Evolutionary conservation across 2,888 invertebrate species (phyloP).

Genomic region (Eupithecia inturbata): DNA sequence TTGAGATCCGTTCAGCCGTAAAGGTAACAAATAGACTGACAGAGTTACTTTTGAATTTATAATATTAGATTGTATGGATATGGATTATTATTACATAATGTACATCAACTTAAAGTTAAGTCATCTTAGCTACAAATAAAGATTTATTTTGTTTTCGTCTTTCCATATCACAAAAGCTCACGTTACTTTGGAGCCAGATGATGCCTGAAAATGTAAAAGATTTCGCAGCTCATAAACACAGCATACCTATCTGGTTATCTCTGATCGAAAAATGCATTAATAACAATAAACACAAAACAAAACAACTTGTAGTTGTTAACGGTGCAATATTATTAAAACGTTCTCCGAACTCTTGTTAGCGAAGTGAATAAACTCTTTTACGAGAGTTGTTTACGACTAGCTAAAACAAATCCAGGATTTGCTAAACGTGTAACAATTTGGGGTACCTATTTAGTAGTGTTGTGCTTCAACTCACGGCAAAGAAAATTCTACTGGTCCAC

Average conservation of each 20-base stretch:
- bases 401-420: slow-evolving; percentile 30
- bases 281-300: background rate
- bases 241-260: background rate
- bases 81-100: no score
- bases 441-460: slow-evolving; percentile 14
- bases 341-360: slow-evolving; percentile 13
- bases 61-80: no score
- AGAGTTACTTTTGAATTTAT: no score
- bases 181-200: no score
- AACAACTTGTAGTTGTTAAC: background rate
- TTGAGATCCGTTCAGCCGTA: no score
- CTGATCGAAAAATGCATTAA: background rate
- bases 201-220: background rate
- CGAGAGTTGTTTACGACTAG: slow-evolving; percentile 33
- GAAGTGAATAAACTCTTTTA: slow-evolving; percentile 16
- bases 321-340: background rate
- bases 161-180: no score
- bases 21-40: no score
- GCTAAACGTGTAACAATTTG: slow-evolving; percentile 26
- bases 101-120: no score
- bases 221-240: background rate
- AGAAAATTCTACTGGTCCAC: no score
- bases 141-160: no score
- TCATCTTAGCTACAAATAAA: no score
- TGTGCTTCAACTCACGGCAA: background rate